Percentiles rank a stretch among this genome's conserved stretches.
Conservation (phyloP, 2,797 vertebrate species). For the Nasua narica region DNA sequence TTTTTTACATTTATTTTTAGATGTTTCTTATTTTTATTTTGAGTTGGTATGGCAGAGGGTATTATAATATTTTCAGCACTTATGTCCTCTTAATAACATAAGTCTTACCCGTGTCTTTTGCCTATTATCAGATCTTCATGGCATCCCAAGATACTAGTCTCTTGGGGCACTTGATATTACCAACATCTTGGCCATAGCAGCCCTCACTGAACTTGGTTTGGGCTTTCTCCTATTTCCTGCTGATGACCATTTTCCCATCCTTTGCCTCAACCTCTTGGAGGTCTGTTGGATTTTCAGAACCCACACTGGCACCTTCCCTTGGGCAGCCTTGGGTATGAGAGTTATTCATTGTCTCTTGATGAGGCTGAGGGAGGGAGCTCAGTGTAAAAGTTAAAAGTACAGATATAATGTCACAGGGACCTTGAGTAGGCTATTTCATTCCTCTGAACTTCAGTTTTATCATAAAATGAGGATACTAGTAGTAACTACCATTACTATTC, state of each 20-base stretch:
- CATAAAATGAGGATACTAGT: not conserved
- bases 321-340: not conserved
- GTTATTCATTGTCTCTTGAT: not conserved
- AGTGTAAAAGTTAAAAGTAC: not conserved
- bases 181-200: not conserved
- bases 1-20: not conserved
- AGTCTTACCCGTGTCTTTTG: not conserved
- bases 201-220: not conserved
- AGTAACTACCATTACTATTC: not conserved
- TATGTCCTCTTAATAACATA: not conserved
- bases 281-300: not conserved
- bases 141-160: not conserved
- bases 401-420: not conserved
- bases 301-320: not conserved
- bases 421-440: not conserved
- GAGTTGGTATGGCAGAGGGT: not conserved
- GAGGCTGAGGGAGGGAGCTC: not conserved
- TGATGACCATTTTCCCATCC: not conserved
- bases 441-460: not conserved
- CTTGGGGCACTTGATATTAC: not conserved
- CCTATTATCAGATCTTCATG: not conserved
- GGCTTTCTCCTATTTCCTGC: not conserved
- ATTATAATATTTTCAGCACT: not conserved
- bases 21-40: conserved; percentile 5
- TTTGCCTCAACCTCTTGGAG: not conserved